Base-by-base conservation (phyloP, 2,113 vertebrate genomes). In the Thalassarche chlororhynchos region DNA sequence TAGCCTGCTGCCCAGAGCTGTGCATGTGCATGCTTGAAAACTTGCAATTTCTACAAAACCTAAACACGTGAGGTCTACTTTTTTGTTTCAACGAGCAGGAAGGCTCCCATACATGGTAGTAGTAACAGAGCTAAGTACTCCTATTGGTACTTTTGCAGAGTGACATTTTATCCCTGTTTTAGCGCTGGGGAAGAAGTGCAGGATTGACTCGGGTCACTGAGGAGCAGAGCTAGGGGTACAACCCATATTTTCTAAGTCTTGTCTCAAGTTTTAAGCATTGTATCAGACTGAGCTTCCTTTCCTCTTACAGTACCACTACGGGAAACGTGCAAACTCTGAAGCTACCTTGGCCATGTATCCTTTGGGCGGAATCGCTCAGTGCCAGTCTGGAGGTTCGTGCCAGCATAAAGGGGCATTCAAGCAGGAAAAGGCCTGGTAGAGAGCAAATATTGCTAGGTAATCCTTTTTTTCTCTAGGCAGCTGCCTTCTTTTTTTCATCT, bases 31-130 rank as follows among this genome's bases (percentile, higher is more conserved):
- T 8, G 2, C 47, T 60, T 32, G 38, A 34, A 29, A 79, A 44
- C 3, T 4, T 34, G 18, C 0, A 1, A 5, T 62, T 62, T 68
- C 70, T 87, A 34, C 28, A 38, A 12, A 34, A 36, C 12, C 47
- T 8, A 8, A 60, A 3, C 4, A 3, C 0, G 4, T 64, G 65
- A 80, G 57, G 29, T 17, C 2, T 2, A 3, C 34, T 34, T 34
- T 70, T n/a, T 6, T 24, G 29, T 28, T 69, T 60, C 69, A 20
- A 14, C 2, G 54, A 62, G 28, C 1, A 1, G 20, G 70, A 69
- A 36, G 57, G 90, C 58, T 90, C 58, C 34, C 11, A 2, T 6
- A 1, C 0, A 1, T 6, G 47, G n/a, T 24, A 15, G 38, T 9
- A 1, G 55, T n/a, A 14, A 6, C 42, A 20, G 55, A 25, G 44